Conservation (phyloP, 2,797 vertebrate species). For the Siniperca obscura region DNA sequence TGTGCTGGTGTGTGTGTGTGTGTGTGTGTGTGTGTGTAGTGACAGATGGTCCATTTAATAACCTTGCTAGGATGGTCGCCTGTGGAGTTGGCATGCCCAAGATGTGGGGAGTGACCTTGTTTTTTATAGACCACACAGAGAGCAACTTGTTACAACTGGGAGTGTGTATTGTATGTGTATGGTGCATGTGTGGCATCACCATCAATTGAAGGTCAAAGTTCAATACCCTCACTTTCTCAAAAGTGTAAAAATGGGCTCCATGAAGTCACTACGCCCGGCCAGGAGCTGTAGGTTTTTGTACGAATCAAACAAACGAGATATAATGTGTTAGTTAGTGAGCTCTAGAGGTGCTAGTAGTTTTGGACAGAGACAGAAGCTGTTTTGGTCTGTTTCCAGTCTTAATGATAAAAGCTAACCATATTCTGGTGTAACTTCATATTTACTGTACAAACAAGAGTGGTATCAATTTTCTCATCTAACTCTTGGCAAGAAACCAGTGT, state of each 20-base stretch:
- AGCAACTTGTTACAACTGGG: conserved; percentile 49
- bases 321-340: neutral
- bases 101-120: conserved; percentile 63
- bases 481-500: neutral
- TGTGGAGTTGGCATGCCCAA: conserved; percentile 51
- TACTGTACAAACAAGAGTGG: neutral
- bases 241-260: neutral
- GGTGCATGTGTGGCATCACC: neutral
- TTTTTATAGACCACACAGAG: conserved; percentile 53
- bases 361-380: too few relatives aligned
- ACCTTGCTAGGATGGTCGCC: conserved; percentile 53
- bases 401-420: neutral
- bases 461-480: neutral
- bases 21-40: conserved; percentile 24
- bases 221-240: conserved; percentile 6
- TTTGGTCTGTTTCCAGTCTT: neutral
- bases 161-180: conserved; percentile 13
- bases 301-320: neutral
- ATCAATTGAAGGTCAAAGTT: conserved; percentile 24
- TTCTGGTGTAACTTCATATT: neutral
- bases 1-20: neutral
- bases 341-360: too few relatives aligned
- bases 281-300: neutral
- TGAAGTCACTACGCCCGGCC: neutral
- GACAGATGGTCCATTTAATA: conserved; percentile 72